Base-by-base conservation (phyloP, 2,888 invertebrate species). In the Megastigmus dorsalis region DNA sequence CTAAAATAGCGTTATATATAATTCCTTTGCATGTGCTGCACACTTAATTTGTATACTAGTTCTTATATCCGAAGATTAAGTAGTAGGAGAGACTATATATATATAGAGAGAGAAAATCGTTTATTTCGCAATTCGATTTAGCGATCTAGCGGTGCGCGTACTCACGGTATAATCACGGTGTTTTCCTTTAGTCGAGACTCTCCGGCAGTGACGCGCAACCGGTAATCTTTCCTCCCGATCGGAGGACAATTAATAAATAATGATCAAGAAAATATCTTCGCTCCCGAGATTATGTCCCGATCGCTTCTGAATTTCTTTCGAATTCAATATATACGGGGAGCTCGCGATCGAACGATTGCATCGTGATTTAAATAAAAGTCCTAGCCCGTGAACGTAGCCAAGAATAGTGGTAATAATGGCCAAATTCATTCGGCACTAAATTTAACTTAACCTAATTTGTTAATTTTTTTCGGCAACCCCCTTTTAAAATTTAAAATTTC, bases 161-260 rank as follows among this genome's bases (percentile, higher is more conserved):
- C 10, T 33, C 1, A 15, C 15, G 10, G 15, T n/a, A n/a, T 66
- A 41, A 66, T 66, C 54, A 66, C 30, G 28, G 30, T 20, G 41
- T 54, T 65, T 66, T 18, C 43, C 23, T n/a, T 41, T 28, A 28
- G 18, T 0, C 7, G 52, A 54, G 5, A 26, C 43, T 33, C 36
- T 43, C 10, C 20, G 6, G n/a, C 18, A 13, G 6, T 52, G 36
- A 63, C n/a, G 38, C 15, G 15, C 30, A 66, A 54, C 41, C 43
- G 54, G 54, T 30, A 54, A 67, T 67, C 48, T 67, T 67, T 45
- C n/a, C n/a, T 54, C 23, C n/a, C 55, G 43, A 45, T 45, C 30
- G 45, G n/a, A 36, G 43, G 55, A 55, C 55, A n/a, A n/a, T n/a
- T n/a, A n/a, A 45, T 45, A 55, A 67, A 67, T 55, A 67, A 67